Conservation (phyloP, 1,140 invertebrate genomes). For the Drosophila subpulchrella region DNA sequence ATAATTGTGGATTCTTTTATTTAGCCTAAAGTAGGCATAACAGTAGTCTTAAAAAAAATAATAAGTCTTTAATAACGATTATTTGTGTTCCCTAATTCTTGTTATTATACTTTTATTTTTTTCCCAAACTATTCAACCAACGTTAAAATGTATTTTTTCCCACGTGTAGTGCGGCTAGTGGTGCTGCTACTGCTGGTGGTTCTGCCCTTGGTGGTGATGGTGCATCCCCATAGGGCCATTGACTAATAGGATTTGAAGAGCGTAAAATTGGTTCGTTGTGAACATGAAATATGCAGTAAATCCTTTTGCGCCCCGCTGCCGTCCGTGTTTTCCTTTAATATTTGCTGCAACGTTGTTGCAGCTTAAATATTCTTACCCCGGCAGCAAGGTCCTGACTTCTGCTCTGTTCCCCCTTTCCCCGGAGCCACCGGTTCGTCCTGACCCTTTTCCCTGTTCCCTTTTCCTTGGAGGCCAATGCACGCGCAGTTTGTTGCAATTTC, state of each 20-base stretch:
- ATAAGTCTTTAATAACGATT: too few species aligned
- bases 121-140: too few species aligned
- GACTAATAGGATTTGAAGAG: constrained; percentile 85
- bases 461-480: constrained; percentile 65
- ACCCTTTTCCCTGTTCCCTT: neutral
- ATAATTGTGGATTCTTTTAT: too few species aligned
- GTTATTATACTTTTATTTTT: too few species aligned
- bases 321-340: constrained; percentile 79
- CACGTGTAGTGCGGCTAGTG: constrained; percentile 8
- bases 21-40: too few species aligned
- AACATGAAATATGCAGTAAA: constrained; percentile 85
- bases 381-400: constrained; percentile 68
- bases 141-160: neutral
- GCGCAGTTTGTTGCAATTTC: constrained; percentile 83
- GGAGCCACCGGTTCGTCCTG: constrained; percentile 8
- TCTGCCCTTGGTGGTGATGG: constrained; percentile 27
- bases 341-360: constrained; percentile 74
- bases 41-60: too few species aligned
- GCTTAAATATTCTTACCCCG: constrained; percentile 78
- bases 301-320: constrained; percentile 75
- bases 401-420: constrained; percentile 42
- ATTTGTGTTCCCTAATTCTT: too few species aligned
- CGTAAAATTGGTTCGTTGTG: constrained; percentile 85
- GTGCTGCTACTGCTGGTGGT: constrained; percentile 28
- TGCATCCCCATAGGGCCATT: constrained; percentile 80